Conservation (phyloP, 2,113 vertebrate species). For the Coptodon bakossiorum region DNA sequence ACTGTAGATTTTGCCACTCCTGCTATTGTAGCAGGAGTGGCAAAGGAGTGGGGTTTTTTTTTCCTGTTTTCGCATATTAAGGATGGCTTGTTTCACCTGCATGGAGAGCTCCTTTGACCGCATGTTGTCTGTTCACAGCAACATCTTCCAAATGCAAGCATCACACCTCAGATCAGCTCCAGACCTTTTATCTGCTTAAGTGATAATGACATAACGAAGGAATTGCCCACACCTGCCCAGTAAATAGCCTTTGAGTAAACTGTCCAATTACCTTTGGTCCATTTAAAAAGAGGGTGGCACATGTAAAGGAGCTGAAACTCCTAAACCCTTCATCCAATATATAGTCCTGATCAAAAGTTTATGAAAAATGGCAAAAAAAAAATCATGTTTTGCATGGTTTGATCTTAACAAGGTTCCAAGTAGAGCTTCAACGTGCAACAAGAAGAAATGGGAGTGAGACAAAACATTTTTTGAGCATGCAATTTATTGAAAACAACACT, state of each 20-base stretch:
- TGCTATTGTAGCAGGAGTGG: background rate
- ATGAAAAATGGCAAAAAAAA: background rate
- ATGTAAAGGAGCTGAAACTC: background rate
- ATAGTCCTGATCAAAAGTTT: background rate
- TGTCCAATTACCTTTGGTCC: background rate
- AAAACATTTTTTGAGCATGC: background rate
- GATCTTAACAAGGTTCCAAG: background rate
- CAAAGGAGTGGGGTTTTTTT: accelerated
- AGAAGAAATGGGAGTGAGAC: background rate
- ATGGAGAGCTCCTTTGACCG: background rate
- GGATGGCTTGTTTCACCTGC: background rate
- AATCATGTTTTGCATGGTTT: background rate
- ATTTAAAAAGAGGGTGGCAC: background rate
- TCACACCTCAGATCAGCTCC: background rate
- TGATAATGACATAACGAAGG: background rate
- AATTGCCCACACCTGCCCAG: background rate
- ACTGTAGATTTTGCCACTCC: background rate
- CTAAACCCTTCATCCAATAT: background rate
- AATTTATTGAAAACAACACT: background rate
- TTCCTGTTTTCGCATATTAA: background rate
- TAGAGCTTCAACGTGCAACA: background rate
- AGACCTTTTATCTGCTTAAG: background rate
- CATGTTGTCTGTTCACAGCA: background rate
- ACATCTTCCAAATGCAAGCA: background rate
- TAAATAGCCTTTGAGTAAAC: background rate